These are phyloP conservation scores for Theropithecus gelada DNA, from an alignment of 2,113 vertebrate genomes.

Conservation along the genomic window DNA sequence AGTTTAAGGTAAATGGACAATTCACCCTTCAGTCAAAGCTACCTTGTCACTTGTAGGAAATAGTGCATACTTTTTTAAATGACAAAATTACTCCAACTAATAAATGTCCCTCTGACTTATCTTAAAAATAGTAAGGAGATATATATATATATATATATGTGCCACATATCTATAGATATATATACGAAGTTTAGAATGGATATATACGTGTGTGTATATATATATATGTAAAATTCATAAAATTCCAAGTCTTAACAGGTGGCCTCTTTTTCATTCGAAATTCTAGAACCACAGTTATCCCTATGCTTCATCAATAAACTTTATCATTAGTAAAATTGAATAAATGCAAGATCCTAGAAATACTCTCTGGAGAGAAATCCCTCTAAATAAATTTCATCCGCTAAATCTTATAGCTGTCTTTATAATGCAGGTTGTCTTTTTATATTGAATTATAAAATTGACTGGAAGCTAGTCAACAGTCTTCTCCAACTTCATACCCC, in stretches of 20 bases:
- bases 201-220: not conserved
- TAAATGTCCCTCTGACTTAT: not conserved
- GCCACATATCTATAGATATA: no score
- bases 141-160: not conserved
- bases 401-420: not conserved
- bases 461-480: not conserved
- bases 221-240: not conserved
- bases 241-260: not conserved
- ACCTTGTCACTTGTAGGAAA: not conserved
- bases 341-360: not conserved
- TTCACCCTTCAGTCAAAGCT: no score
- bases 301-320: not conserved
- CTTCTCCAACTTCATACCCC: not conserved
- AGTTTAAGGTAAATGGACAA: not conserved
- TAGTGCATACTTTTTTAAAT: not conserved
- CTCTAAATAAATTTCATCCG: not conserved
- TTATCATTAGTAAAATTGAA: not conserved
- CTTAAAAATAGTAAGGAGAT: not conserved
- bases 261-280: not conserved
- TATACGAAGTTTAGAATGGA: no score
- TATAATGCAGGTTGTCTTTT: not conserved
- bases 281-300: not conserved
- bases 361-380: not conserved
- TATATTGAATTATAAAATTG: not conserved
- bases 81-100: not conserved